phyloP scores from a whole-genome alignment of 2,888 invertebrate species.

The Argyra leucocephala region DNA sequence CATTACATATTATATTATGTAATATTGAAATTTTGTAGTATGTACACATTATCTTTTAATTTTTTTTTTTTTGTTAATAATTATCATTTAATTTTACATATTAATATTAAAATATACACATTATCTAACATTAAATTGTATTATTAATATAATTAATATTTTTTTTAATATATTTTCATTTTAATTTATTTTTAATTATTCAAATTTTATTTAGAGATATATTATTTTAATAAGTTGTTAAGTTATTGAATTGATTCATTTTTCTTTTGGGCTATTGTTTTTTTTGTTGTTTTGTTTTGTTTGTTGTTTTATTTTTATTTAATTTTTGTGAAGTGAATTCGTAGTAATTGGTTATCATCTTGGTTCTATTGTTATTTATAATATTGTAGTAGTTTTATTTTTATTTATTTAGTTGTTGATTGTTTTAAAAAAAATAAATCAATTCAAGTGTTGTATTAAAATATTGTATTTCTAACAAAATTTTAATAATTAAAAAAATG shows the following conservation, averaged over 20 bases:
- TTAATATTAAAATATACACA: too few relatives aligned
- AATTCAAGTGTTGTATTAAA: background rate
- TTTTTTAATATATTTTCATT: conserved; percentile 10
- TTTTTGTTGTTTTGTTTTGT: conserved; percentile 10
- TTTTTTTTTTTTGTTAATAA: too few relatives aligned
- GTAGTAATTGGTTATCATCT: conserved; percentile 5
- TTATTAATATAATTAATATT: too few relatives aligned
- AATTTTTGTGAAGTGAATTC: conserved; percentile 17
- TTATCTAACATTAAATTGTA: too few relatives aligned
- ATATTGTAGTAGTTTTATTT: background rate
- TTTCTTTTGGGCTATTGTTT: conserved; percentile 14
- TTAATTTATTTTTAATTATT: conserved; percentile 14
- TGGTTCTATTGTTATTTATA: background rate
- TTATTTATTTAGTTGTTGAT: background rate
- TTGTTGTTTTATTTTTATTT: conserved; percentile 19
- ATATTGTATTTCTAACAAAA: background rate
- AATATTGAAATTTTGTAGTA: too few relatives aligned
- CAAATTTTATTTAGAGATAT: conserved; percentile 10
- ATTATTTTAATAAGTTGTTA: conserved; percentile 21
- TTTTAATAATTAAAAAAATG: background rate
- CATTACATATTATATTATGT: too few relatives aligned
- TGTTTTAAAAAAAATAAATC: background rate
- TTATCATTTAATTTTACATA: too few relatives aligned
- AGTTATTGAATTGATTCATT: conserved; percentile 13
- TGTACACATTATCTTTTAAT: too few relatives aligned